Evolutionary conservation across 2,113 vertebrate genomes (phyloP).

Genomic region (Phrynocephalus versicolor): DNA sequence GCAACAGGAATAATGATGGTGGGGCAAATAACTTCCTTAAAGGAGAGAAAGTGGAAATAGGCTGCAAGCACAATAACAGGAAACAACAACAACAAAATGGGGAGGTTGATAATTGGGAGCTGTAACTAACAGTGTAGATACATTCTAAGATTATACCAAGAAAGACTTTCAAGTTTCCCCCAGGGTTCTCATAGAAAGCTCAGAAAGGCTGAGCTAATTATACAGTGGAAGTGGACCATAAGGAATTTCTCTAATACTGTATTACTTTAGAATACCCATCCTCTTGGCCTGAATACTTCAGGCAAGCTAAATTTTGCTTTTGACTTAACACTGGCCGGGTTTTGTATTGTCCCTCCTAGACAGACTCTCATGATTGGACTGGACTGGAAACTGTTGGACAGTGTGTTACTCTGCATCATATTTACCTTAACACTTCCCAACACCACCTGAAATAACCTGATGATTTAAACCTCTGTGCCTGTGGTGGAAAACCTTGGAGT

Average conservation of each 20-base stretch:
- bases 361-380: neutral
- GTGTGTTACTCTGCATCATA: neutral
- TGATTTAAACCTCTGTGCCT: neutral
- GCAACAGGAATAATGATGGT: too few species aligned
- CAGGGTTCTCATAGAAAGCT: too few species aligned
- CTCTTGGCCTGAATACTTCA: neutral
- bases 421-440: constrained; percentile 12
- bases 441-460: neutral
- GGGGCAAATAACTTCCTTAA: too few species aligned
- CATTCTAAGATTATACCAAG: too few species aligned
- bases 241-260: neutral
- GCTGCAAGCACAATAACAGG: too few species aligned
- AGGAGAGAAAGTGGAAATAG: too few species aligned
- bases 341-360: neutral
- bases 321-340: neutral
- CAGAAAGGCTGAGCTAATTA: neutral
- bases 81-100: too few species aligned
- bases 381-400: neutral
- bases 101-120: too few species aligned
- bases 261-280: neutral
- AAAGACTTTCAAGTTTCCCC: too few species aligned
- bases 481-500: neutral
- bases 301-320: neutral
- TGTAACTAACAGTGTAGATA: too few species aligned
- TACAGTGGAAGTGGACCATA: neutral